phyloP scores from a whole-genome alignment of 92 coral and sea anemone genomes.

The Desmophyllum pertusum region DNA sequence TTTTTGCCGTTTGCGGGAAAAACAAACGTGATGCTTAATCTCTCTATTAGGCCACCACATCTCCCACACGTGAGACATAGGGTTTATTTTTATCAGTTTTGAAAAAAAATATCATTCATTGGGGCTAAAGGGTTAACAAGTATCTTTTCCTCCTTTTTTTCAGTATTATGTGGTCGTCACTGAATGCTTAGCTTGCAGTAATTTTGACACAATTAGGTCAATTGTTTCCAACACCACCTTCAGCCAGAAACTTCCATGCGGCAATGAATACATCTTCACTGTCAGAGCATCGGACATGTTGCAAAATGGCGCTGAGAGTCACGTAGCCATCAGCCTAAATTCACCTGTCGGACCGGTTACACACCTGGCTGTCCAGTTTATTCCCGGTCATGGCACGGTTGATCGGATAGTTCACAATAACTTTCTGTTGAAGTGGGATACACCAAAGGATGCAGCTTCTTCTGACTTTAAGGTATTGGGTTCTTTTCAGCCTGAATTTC shows the following conservation, averaged over 20 bases:
- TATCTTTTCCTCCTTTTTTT: no score
- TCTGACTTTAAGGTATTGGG: background rate
- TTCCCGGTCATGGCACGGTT: background rate
- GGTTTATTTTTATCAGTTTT: no score
- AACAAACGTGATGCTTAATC: no score
- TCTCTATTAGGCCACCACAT: no score
- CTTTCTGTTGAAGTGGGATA: slow-evolving; percentile 5
- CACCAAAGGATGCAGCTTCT: background rate
- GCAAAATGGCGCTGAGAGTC: background rate
- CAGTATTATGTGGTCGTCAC: slow-evolving; percentile 1
- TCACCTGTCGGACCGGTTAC: background rate
- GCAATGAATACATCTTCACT: background rate
- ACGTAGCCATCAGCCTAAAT: rapidly evolving
- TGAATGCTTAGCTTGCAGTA: background rate
- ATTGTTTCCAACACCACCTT: background rate
- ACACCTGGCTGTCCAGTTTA: background rate
- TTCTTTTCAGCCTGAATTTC: no score
- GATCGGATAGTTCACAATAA: no score
- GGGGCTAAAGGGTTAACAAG: no score
- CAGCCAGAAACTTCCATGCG: background rate
- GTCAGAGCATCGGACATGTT: background rate
- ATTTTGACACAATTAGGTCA: background rate
- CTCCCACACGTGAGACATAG: no score
- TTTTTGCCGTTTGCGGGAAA: no score
- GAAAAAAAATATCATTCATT: no score